These are phyloP conservation scores for Melipona bicolor DNA, from an alignment of 2,888 invertebrate species.

Conservation along the genomic window DNA sequence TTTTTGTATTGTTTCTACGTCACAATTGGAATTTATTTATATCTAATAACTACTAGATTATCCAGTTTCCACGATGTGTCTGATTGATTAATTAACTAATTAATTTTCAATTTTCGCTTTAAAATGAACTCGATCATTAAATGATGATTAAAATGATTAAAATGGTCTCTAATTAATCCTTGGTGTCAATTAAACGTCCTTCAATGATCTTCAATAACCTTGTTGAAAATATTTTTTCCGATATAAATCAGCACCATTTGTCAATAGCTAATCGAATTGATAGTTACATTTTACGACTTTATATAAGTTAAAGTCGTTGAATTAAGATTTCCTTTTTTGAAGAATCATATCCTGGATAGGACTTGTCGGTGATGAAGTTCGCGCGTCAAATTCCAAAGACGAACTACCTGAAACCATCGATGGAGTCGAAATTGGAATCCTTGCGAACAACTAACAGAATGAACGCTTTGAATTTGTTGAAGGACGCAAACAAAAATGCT, in stretches of 20 bases:
- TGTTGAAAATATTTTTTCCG: not conserved
- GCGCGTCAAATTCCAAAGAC: conserved; percentile 51
- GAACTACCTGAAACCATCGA: conserved; percentile 45
- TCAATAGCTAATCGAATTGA: too few species aligned
- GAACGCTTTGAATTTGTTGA: conserved; percentile 50
- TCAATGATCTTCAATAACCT: accelerated
- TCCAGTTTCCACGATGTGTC: not conserved
- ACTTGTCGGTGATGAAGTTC: conserved; percentile 26
- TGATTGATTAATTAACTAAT: not conserved
- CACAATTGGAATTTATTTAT: not conserved
- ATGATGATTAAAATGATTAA: not conserved
- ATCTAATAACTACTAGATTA: not conserved
- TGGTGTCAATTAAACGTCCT: not conserved
- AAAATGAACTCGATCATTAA: not conserved
- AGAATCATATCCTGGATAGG: conserved; percentile 52
- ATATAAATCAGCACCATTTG: too few species aligned
- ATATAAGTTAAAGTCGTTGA: not conserved
- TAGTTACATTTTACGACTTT: not conserved
- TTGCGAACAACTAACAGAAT: conserved; percentile 48
- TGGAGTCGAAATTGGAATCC: conserved; percentile 47
- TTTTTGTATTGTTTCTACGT: not conserved
- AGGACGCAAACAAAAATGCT: conserved; percentile 39
- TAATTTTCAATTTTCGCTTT: not conserved
- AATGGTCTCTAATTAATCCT: not conserved
- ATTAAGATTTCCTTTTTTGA: conserved; percentile 40